These are phyloP conservation scores for Pyrocoelia pectoralis DNA, from an alignment of 2,888 invertebrate species.

Conservation along the genomic window DNA sequence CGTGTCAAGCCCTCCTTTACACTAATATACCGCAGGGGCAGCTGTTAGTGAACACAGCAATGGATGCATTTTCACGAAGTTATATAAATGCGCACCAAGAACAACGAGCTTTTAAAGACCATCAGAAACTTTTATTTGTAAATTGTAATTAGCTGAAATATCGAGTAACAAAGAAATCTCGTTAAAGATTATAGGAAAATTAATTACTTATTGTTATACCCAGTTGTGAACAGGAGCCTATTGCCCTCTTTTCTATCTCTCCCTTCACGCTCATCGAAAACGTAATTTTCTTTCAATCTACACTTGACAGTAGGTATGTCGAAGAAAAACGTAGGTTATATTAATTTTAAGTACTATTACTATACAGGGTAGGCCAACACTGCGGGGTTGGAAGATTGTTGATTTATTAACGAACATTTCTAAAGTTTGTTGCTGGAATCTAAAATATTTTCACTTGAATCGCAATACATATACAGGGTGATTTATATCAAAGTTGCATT, in stretches of 20 bases:
- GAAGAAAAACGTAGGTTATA: no score
- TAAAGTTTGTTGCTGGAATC: no score
- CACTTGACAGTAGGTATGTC: no score
- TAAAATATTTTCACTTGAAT: no score
- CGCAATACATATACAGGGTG: no score
- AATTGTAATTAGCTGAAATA: slow-evolving; percentile 48
- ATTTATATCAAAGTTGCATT: no score
- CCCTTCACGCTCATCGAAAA: no score
- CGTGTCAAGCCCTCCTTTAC: slow-evolving; percentile 44
- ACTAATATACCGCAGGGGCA: slow-evolving; percentile 48
- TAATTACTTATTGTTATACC: slow-evolving; percentile 45
- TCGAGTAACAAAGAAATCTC: slow-evolving; percentile 47
- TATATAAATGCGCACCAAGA: slow-evolving; percentile 17
- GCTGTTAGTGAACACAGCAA: slow-evolving; percentile 44
- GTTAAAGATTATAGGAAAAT: slow-evolving; percentile 46
- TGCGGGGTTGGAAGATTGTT: no score
- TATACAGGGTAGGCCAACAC: no score
- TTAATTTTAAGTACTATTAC: no score
- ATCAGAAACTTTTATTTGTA: slow-evolving; percentile 40
- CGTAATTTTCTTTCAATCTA: no score
- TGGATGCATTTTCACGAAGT: slow-evolving; percentile 21
- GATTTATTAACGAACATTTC: no score
- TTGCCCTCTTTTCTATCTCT: slow-evolving; percentile 10
- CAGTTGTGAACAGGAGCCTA: slow-evolving; percentile 14
- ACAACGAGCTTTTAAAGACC: slow-evolving; percentile 24